Conservation (phyloP, 1,140 invertebrate species). For the Polypedilum pembai region DNA sequence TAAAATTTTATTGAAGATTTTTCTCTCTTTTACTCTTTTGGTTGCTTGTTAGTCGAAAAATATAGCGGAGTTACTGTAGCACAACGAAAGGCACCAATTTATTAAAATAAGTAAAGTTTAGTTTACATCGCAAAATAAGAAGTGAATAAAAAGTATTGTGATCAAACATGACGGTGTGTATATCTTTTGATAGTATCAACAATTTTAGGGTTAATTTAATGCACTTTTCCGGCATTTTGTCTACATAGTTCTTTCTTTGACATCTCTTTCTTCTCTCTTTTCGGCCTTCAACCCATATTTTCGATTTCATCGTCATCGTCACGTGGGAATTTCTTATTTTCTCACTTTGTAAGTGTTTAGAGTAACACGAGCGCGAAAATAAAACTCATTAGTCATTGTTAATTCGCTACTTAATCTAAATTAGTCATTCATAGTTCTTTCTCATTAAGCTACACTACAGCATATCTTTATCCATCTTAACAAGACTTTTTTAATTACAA, state of each 20-base stretch:
- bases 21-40: no score
- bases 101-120: background rate
- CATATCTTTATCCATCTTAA: no score
- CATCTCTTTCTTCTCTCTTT: background rate
- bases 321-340: background rate
- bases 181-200: background rate
- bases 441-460: no score
- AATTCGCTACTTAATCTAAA: no score
- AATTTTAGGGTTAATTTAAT: constrained; percentile 28
- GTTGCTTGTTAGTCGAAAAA: background rate
- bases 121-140: background rate
- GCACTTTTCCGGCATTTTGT: background rate
- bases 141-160: background rate
- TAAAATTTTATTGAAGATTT: background rate
- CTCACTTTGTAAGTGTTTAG: background rate
- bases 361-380: no score
- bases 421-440: no score
- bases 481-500: no score
- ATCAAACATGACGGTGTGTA: background rate
- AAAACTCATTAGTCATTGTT: no score
- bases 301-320: background rate
- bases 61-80: constrained; percentile 13
- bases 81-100: constrained; percentile 24
- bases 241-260: background rate
- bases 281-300: background rate